Evolutionary conservation across 2,797 vertebrate genomes (phyloP).

Genomic region (Saguinus oedipus): DNA sequence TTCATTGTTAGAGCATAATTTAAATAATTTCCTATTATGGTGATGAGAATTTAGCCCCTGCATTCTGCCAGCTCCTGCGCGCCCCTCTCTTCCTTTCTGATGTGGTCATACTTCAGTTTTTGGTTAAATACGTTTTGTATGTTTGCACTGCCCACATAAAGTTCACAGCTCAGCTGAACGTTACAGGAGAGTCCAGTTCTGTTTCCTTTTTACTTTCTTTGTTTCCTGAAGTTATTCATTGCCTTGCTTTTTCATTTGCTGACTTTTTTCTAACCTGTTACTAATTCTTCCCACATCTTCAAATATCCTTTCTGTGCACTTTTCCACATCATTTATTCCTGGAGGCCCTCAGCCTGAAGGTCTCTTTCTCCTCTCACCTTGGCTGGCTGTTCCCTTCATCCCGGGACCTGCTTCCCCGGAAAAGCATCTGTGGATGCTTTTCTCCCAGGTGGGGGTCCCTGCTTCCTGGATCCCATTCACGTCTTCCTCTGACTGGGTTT

Average conservation of each 20-base stretch:
- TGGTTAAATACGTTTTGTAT: not conserved
- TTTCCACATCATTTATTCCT: rapidly evolving
- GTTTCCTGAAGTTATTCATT: not conserved
- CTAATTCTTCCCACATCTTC: not conserved
- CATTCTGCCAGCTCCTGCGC: rapidly evolving
- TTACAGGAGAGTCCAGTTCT: rapidly evolving
- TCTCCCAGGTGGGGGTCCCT: not conserved
- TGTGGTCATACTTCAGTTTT: rapidly evolving
- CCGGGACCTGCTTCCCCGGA: rapidly evolving
- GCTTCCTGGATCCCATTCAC: not conserved
- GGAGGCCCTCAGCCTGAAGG: not conserved
- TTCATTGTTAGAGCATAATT: not conserved
- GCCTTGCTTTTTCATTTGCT: not conserved
- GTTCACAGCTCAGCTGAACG: rapidly evolving
- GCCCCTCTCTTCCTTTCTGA: not conserved
- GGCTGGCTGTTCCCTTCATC: not conserved
- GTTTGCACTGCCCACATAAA: rapidly evolving
- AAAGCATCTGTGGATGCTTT: not conserved
- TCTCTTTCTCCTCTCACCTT: not conserved
- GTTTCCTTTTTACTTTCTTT: not conserved
- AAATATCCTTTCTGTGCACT: rapidly evolving
- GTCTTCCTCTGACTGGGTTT: not conserved
- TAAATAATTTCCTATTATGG: rapidly evolving
- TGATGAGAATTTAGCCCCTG: rapidly evolving
- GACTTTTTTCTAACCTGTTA: not conserved